Evolutionary conservation across 2,797 vertebrate species (phyloP).

Genomic region (Lagodon rhomboides): DNA sequence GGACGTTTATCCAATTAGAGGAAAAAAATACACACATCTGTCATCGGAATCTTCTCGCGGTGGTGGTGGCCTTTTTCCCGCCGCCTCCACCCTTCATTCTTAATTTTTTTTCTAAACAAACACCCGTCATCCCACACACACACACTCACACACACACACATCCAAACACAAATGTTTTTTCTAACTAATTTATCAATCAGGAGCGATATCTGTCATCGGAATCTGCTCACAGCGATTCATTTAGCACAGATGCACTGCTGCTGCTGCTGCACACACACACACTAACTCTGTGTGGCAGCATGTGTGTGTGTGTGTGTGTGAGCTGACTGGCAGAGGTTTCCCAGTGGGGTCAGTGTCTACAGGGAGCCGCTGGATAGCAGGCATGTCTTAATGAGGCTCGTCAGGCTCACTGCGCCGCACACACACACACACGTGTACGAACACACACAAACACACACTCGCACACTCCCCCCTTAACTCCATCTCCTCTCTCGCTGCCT

Average conservation of each 20-base stretch:
- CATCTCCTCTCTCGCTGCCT: constrained; percentile 14
- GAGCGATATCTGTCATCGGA: background rate
- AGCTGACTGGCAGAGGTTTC: constrained; percentile 71
- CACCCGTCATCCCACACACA: too few relatives aligned
- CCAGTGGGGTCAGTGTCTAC: constrained; percentile 72
- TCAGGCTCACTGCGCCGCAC: constrained; percentile 60
- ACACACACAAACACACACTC: constrained; percentile 34
- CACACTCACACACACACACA: too few relatives aligned
- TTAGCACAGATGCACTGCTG: constrained; percentile 18
- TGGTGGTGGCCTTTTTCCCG: too few relatives aligned
- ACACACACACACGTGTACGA: constrained; percentile 43
- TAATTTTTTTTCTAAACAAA: too few relatives aligned
- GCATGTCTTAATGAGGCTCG: constrained; percentile 79
- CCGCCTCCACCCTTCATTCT: too few relatives aligned
- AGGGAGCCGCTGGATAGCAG: constrained; percentile 67
- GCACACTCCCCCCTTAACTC: constrained; percentile 20
- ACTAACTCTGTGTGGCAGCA: background rate
- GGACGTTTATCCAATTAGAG: constrained; percentile 33
- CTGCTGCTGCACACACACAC: background rate
- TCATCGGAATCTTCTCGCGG: background rate
- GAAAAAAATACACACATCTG: constrained; percentile 38
- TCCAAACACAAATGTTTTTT: too few relatives aligned
- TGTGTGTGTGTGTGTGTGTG: constrained; percentile 17
- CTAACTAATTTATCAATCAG: too few relatives aligned
- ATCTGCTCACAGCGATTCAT: background rate